phyloP scores from a whole-genome alignment of 2,113 vertebrate species.

The Vireo altiloquus region DNA sequence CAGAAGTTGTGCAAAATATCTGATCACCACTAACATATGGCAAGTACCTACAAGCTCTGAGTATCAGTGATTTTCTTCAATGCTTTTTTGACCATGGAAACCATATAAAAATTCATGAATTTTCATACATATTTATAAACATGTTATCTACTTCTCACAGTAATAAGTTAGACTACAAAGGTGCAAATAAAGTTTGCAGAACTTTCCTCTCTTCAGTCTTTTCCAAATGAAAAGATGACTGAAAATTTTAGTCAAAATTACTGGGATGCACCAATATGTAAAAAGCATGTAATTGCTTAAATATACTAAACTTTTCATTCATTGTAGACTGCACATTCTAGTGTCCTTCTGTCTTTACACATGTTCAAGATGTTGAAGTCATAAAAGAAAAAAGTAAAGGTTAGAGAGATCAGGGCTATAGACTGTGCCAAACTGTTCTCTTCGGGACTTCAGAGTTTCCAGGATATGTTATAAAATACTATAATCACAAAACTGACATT shows the following conservation, averaged over 20 bases:
- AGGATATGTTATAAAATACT: not conserved
- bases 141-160: conserved; percentile 18
- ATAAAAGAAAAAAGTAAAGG: not conserved
- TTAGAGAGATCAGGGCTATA: not conserved
- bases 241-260: not conserved
- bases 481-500: not conserved
- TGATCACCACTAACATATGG: not conserved
- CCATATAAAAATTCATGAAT: not conserved
- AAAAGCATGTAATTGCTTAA: not conserved
- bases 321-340: not conserved
- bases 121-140: conserved; percentile 44
- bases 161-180: not conserved
- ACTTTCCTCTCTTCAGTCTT: not conserved
- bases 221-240: not conserved
- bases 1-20: not conserved
- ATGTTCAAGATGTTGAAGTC: not conserved
- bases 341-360: not conserved
- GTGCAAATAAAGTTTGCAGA: not conserved
- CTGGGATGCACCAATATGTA: not conserved
- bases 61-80: not conserved
- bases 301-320: not conserved
- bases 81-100: not conserved
- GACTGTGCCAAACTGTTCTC: rapidly evolving
- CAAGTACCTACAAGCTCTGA: not conserved
- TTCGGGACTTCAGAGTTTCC: not conserved